Evolutionary conservation across 2,113 vertebrate species (phyloP).

Genomic region (Ailurus styani): DNA sequence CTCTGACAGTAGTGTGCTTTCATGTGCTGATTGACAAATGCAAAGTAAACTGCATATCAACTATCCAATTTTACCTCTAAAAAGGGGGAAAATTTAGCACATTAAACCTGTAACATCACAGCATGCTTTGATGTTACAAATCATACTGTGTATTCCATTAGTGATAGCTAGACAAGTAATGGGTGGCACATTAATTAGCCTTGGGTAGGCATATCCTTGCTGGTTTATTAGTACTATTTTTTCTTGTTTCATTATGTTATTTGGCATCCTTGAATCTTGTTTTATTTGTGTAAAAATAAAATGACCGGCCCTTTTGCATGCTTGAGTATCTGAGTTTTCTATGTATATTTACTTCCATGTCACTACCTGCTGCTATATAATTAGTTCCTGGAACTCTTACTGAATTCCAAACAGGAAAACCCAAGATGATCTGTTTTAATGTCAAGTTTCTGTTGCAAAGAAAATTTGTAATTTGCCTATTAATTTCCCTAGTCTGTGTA

Average conservation of each 20-base stretch:
- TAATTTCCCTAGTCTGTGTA: not conserved
- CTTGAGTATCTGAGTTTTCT: conserved; percentile 73
- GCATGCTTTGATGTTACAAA: not conserved
- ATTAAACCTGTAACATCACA: not conserved
- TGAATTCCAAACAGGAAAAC: conserved; percentile 77
- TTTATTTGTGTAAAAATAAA: conserved; percentile 77
- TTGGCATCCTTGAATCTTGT: conserved; percentile 12
- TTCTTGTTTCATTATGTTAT: conserved; percentile 14
- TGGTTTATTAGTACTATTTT: conserved; percentile 24
- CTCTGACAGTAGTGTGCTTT: not conserved
- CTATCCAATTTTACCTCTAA: not conserved
- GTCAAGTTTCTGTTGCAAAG: conserved; percentile 77
- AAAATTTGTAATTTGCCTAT: conserved; percentile 64
- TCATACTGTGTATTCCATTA: not conserved
- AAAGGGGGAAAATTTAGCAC: not conserved
- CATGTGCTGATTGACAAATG: not conserved
- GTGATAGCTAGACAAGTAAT: not conserved
- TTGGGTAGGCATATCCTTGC: not conserved
- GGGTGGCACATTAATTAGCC: not conserved
- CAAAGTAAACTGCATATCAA: not conserved
- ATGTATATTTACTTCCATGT: conserved; percentile 82
- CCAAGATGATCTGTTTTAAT: conserved; percentile 76
- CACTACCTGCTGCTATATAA: conserved; percentile 76
- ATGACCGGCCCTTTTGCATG: conserved; percentile 57
- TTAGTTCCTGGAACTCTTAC: conserved; percentile 79